Evolutionary conservation across 2,888 invertebrate species (phyloP).

Genomic region (Serripes groenlandicus): DNA sequence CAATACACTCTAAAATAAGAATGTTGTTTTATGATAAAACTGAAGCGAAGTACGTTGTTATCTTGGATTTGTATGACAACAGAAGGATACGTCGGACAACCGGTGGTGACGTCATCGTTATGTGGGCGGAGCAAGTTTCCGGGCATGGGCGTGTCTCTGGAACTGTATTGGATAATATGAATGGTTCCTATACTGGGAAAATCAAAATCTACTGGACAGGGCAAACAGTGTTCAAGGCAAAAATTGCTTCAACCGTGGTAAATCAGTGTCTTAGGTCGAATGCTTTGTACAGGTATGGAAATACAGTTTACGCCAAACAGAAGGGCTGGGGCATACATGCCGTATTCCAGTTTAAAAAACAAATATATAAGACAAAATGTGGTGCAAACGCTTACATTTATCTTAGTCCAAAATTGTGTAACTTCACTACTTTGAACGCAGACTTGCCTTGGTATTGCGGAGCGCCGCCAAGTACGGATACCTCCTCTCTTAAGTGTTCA

Average conservation of each 20-base stretch:
- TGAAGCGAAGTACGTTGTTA: not conserved
- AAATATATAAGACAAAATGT: constrained; percentile 30
- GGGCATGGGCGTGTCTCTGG: constrained; percentile 43
- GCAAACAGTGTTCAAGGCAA: constrained; percentile 32
- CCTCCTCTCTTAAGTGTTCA: constrained; percentile 9
- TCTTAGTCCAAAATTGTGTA: constrained; percentile 36
- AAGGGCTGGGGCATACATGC: constrained; percentile 42
- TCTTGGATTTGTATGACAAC: not conserved
- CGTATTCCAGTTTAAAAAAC: not conserved
- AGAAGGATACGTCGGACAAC: constrained; percentile 9
- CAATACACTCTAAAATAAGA: not conserved
- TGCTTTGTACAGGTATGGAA: constrained; percentile 45
- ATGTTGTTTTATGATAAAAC: not conserved
- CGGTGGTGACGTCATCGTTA: constrained; percentile 48
- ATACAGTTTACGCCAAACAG: constrained; percentile 34
- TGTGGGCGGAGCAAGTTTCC: constrained; percentile 37
- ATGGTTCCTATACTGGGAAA: constrained; percentile 51
- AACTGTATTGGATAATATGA: constrained; percentile 36
- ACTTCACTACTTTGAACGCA: constrained; percentile 50
- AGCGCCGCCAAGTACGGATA: constrained; percentile 30
- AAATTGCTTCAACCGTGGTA: constrained; percentile 40
- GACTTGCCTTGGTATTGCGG: constrained; percentile 49
- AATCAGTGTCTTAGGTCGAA: constrained; percentile 37
- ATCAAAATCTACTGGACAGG: constrained; percentile 42
- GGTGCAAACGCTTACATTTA: constrained; percentile 32